These are phyloP conservation scores for Lepidonotus clava DNA, from an alignment of 2,888 invertebrate genomes.

Conservation along the genomic window DNA sequence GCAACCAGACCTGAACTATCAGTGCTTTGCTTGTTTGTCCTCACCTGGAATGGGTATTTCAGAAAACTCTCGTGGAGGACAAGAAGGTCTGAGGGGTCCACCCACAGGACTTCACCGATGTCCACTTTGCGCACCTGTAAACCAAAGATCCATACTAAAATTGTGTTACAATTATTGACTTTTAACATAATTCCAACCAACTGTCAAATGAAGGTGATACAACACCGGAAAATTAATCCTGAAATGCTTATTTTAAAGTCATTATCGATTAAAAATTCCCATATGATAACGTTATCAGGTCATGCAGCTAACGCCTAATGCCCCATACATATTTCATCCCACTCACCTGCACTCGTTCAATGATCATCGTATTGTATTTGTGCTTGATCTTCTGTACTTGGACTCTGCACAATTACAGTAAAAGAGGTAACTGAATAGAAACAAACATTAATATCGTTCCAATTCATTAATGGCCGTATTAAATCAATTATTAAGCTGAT, in stretches of 20 bases:
- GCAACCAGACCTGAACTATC: neutral
- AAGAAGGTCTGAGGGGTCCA: neutral
- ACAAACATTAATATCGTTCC: too few species aligned
- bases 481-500: too few species aligned
- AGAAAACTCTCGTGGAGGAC: neutral
- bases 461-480: too few species aligned
- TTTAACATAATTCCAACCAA: too few species aligned
- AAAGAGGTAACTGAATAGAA: too few species aligned
- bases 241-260: too few species aligned
- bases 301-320: neutral
- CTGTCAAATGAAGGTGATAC: too few species aligned
- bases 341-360: neutral
- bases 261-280: too few species aligned
- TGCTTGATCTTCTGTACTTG: neutral
- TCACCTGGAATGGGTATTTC: slow-evolving; percentile 3
- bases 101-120: neutral
- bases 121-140: slow-evolving; percentile 23
- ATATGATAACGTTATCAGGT: too few species aligned
- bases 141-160: too few species aligned
- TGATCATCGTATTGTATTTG: slow-evolving; percentile 10
- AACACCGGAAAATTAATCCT: too few species aligned
- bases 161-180: too few species aligned
- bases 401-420: neutral
- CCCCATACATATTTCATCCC: neutral
- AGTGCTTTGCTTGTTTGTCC: neutral